Percentiles rank a stretch among this genome's conserved stretches.
Evolutionary conservation across 2,113 vertebrate species (phyloP).

Genomic region (Cinclus cinclus): DNA sequence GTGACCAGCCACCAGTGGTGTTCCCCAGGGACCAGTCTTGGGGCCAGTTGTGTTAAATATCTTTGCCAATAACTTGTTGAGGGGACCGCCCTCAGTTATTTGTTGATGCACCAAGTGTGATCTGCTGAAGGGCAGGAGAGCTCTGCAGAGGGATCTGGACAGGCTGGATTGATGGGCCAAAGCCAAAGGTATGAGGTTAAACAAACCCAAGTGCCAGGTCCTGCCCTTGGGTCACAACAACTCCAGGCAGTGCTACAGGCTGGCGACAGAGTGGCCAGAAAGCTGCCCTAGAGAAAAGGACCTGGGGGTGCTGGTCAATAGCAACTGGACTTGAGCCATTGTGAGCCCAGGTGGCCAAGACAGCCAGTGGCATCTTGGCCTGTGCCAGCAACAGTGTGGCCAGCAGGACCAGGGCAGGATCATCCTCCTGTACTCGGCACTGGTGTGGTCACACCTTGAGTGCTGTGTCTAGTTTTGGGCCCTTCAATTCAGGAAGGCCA

Average conservation of each 20-base stretch:
- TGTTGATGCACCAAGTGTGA: neutral
- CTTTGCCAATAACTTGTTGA: neutral
- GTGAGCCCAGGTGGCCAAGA: neutral
- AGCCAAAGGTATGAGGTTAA: neutral
- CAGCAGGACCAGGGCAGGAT: neutral
- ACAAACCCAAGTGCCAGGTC: neutral
- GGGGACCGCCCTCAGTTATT: neutral
- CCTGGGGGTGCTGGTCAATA: neutral
- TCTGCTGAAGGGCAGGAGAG: neutral
- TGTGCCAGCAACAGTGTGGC: neutral
- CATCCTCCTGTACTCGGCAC: fast-evolving
- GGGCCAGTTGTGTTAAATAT: neutral
- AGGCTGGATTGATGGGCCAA: neutral
- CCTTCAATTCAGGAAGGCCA: neutral
- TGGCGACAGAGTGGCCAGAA: neutral
- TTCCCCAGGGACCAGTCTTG: too few relatives aligned
- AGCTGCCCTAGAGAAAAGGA: neutral
- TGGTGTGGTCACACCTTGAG: fast-evolving
- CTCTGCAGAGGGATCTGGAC: neutral
- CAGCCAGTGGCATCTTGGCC: neutral
- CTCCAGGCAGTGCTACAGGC: neutral
- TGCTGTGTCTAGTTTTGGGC: neutral
- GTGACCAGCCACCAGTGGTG: too few relatives aligned
- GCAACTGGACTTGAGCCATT: neutral
- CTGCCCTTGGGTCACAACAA: neutral